These are phyloP conservation scores for Dendrocopos noguchii DNA, from an alignment of 2,113 vertebrate genomes.

Conservation along the genomic window DNA sequence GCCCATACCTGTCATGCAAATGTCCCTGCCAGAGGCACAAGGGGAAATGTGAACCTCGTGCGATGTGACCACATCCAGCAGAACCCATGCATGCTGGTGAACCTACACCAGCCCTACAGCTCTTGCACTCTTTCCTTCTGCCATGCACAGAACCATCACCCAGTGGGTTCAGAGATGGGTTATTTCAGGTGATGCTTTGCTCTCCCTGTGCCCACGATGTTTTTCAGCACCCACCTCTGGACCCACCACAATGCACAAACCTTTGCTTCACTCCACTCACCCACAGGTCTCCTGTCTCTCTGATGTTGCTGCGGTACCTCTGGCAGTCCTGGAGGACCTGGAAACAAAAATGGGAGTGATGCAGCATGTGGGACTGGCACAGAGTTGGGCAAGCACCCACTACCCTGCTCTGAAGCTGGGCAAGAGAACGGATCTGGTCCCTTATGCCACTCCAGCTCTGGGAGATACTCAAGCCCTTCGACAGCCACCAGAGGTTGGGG, in stretches of 20 bases:
- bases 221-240: not conserved
- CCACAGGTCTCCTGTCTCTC: slow-evolving; percentile 90
- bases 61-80: accelerated
- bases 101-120: accelerated
- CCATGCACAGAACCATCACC: accelerated
- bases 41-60: accelerated
- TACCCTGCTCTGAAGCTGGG: not conserved
- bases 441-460: not conserved
- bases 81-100: not conserved
- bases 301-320: slow-evolving; percentile 90
- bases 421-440: not conserved
- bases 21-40: slow-evolving; percentile 76
- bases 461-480: not conserved
- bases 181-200: not conserved
- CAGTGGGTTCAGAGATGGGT: not conserved
- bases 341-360: not conserved
- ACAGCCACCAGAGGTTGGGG: accelerated
- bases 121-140: not conserved
- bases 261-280: slow-evolving; percentile 66
- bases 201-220: accelerated
- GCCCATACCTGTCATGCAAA: slow-evolving; percentile 89
- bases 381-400: accelerated
- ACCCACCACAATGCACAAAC: not conserved
- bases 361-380: accelerated
- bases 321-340: slow-evolving; percentile 96